Conservation (phyloP, 2,113 vertebrate species). For the Anoplopoma fimbria region DNA sequence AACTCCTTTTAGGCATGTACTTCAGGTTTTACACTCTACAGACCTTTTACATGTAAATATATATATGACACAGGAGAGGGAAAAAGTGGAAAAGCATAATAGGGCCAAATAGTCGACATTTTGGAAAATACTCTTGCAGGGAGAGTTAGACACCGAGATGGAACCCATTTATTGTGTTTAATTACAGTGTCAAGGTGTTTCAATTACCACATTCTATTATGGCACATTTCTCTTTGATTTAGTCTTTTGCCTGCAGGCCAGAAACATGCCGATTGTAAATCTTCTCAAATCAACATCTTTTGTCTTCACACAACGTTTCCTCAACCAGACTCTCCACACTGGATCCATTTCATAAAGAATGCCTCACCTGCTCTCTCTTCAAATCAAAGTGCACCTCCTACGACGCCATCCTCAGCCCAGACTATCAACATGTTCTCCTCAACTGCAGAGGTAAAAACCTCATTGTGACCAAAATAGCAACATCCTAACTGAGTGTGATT, state of each 20-base stretch:
- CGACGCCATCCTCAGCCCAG: constrained; percentile 62
- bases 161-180: too few species aligned
- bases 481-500: not conserved
- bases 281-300: not conserved
- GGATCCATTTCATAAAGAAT: constrained; percentile 69
- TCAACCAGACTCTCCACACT: constrained; percentile 71
- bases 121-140: too few species aligned
- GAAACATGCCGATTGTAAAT: not conserved
- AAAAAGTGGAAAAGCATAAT: too few species aligned
- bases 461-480: not conserved
- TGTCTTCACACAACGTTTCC: not conserved
- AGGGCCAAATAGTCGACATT: too few species aligned
- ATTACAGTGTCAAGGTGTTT: not conserved
- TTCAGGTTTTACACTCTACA: too few species aligned
- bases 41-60: too few species aligned
- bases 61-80: too few species aligned
- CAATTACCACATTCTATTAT: not conserved
- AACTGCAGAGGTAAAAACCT: constrained; percentile 75
- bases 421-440: constrained; percentile 73
- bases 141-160: too few species aligned
- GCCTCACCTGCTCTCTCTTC: constrained; percentile 79
- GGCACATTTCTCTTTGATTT: not conserved
- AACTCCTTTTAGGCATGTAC: too few species aligned
- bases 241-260: not conserved
- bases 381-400: constrained; percentile 73